A percentile compares a stretch with the other conserved stretches of the same genome.
Conservation (phyloP, 2,797 vertebrate species). For the Triplophysa bombifrons region DNA sequence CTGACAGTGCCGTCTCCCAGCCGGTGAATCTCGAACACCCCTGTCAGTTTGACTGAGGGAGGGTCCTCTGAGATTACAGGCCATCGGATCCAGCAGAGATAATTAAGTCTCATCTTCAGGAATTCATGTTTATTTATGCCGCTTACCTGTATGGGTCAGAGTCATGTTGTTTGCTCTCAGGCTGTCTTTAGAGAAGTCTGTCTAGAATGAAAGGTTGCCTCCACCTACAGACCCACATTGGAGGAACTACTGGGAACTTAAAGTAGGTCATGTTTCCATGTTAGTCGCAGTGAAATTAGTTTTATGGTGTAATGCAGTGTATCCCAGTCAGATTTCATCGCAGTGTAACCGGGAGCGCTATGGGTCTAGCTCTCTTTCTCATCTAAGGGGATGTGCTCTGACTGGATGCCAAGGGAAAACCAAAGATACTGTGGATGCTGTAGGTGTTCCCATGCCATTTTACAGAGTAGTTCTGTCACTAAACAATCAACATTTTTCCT, state of each 20-base stretch:
- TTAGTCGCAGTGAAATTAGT: conserved; percentile 48
- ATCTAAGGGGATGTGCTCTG: conserved; percentile 16
- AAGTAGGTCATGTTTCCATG: conserved; percentile 61
- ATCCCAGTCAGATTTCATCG: conserved; percentile 47
- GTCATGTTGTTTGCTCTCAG: conserved; percentile 11
- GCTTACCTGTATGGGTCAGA: conserved; percentile 6
- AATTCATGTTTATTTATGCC: conserved; percentile 39
- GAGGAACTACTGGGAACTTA: conserved; percentile 5
- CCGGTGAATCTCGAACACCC: neutral
- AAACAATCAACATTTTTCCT: conserved; percentile 33
- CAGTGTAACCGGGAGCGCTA: conserved; percentile 24
- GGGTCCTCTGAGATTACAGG: conserved; percentile 17
- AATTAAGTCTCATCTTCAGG: conserved; percentile 17
- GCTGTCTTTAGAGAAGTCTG: neutral
- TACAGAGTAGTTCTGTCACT: conserved; percentile 53
- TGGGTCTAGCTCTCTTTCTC: conserved; percentile 44
- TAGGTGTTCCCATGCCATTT: conserved; percentile 50
- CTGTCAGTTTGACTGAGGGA: conserved; percentile 31
- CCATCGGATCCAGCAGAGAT: conserved; percentile 24
- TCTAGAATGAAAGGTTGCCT: conserved; percentile 38
- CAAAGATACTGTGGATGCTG: conserved; percentile 48
- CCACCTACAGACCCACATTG: conserved; percentile 50
- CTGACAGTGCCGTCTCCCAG: conserved; percentile 6
- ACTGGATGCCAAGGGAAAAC: conserved; percentile 43
- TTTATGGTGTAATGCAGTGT: conserved; percentile 23